These are phyloP conservation scores for Armadillidium nasatum DNA, from an alignment of 1,140 invertebrate genomes.

Conservation along the genomic window DNA sequence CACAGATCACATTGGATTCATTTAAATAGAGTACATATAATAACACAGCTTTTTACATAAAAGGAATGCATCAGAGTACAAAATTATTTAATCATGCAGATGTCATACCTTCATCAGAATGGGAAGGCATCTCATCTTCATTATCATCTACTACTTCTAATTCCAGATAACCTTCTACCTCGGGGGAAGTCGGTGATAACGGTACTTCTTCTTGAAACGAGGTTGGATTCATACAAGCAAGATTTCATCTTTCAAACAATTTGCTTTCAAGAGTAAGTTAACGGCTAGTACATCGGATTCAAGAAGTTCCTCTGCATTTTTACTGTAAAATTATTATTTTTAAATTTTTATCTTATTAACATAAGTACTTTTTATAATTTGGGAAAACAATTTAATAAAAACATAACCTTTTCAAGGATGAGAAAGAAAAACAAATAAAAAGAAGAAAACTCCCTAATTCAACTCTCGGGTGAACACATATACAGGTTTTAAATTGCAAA, in stretches of 20 bases:
- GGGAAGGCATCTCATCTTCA: background rate
- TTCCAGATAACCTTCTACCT: background rate
- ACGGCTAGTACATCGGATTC: background rate
- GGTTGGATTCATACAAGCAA: background rate
- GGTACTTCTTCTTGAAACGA: background rate
- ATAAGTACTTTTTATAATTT: no score
- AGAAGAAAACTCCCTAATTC: no score
- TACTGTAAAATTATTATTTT: background rate
- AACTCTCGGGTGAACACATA: no score
- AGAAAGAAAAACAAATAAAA: no score
- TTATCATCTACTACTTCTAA: background rate
- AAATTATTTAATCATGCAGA: background rate
- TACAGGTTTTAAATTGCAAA: no score
- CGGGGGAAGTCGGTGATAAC: background rate
- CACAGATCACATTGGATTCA: no score
- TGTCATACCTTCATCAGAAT: constrained; percentile 4
- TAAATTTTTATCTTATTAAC: no score
- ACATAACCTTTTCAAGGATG: no score
- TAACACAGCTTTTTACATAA: no score
- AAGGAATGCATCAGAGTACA: no score
- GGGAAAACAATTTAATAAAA: no score
- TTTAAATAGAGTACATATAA: no score
- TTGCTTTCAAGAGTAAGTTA: background rate
- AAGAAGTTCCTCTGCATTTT: background rate
- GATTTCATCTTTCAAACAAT: background rate